Percentiles rank a stretch among this genome's conserved stretches.
These are phyloP conservation scores for Hecatera dysodea DNA, from an alignment of 2,888 invertebrate genomes.

Conservation along the genomic window DNA sequence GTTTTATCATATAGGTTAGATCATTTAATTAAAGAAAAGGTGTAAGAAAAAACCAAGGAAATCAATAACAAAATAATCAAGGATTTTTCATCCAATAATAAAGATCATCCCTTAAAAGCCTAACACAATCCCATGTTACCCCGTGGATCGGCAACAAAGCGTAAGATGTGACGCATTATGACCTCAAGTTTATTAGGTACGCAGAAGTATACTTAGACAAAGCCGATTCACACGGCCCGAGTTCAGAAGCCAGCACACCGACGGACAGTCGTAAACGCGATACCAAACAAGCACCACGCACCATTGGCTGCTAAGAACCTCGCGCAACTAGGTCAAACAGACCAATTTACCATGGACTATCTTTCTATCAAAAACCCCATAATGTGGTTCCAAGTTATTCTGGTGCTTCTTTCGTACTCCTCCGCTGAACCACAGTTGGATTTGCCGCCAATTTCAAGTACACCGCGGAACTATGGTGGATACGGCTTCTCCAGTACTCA, in stretches of 20 bases:
- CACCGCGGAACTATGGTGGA: slow-evolving; percentile 80
- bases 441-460: slow-evolving; percentile 88
- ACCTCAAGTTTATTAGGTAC: slow-evolving; percentile 66
- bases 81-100: not conserved
- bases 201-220: slow-evolving; percentile 71
- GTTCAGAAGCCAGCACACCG: slow-evolving; percentile 76
- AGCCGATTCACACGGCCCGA: slow-evolving; percentile 86
- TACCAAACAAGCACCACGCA: slow-evolving; percentile 84
- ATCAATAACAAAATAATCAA: not conserved
- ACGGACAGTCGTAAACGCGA: slow-evolving; percentile 83
- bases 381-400: slow-evolving; percentile 75
- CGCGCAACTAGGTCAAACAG: slow-evolving; percentile 69
- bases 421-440: slow-evolving; percentile 88
- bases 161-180: slow-evolving; percentile 65
- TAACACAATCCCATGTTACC: slow-evolving; percentile 48
- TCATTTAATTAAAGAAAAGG: too few species aligned
- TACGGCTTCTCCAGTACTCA: slow-evolving; percentile 84
- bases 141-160: slow-evolving; percentile 44
- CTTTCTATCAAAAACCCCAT: slow-evolving; percentile 72
- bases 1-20: not conserved
- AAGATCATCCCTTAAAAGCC: slow-evolving; percentile 15
- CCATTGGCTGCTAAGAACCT: slow-evolving; percentile 75
- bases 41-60: not conserved
- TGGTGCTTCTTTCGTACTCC: slow-evolving; percentile 71
- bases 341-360: slow-evolving; percentile 83